phyloP scores from a whole-genome alignment of 2,797 vertebrate species.

The Chelon auratus region DNA sequence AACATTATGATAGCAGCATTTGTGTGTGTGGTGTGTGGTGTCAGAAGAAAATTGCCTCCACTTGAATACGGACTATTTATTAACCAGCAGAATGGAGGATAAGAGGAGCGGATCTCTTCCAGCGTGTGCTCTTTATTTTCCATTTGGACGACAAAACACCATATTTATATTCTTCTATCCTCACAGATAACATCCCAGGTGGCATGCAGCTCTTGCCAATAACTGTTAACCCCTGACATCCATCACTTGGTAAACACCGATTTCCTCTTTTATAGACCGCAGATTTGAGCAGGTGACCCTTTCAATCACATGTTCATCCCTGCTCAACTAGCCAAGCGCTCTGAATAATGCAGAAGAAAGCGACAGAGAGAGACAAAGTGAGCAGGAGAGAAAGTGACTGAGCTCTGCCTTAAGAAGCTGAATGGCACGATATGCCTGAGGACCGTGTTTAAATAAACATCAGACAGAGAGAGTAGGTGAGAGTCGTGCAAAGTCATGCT shows the following conservation, averaged over 20 bases:
- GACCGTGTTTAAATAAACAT: constrained; percentile 71
- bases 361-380: constrained; percentile 50
- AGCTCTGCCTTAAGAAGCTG: constrained; percentile 44
- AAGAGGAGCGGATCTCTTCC: neutral
- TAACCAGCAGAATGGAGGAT: neutral
- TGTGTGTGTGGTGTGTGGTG: no score
- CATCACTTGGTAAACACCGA: constrained; percentile 36
- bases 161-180: constrained; percentile 40
- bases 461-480: constrained; percentile 47
- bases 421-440: constrained; percentile 20
- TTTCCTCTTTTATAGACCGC: constrained; percentile 33
- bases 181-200: constrained; percentile 30
- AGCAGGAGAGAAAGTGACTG: constrained; percentile 31
- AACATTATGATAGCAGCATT: no score
- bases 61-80: no score
- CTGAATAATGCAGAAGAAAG: constrained; percentile 59
- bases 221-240: constrained; percentile 43
- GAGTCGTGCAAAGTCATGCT: constrained; percentile 44
- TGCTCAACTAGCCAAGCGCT: constrained; percentile 34
- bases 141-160: constrained; percentile 24
- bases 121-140: constrained; percentile 1
- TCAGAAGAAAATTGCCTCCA: no score
- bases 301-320: constrained; percentile 51
- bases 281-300: constrained; percentile 49
- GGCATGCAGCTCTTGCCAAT: constrained; percentile 23